Percentiles rank a stretch among this genome's conserved stretches.
These are phyloP conservation scores for Danio aesculapii DNA, from an alignment of 2,797 vertebrate species.

Conservation along the genomic window DNA sequence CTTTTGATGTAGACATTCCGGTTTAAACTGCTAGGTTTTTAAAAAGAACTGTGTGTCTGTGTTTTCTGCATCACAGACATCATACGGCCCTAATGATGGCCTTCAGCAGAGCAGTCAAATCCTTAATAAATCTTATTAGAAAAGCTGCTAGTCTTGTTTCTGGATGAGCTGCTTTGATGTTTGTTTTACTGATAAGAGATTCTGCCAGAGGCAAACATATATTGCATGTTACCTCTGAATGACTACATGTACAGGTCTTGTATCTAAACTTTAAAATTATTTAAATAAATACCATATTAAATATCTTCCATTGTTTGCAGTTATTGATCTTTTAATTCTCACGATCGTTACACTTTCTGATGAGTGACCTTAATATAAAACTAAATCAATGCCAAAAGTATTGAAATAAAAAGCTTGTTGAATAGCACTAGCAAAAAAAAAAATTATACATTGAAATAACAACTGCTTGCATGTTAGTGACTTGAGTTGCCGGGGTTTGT, in stretches of 20 bases:
- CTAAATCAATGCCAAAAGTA: too few relatives aligned
- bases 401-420: too few relatives aligned
- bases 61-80: too few relatives aligned
- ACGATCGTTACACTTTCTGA: not conserved
- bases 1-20: too few relatives aligned
- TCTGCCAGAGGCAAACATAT: not conserved
- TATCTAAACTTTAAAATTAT: not conserved
- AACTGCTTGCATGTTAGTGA: too few relatives aligned
- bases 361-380: not conserved
- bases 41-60: too few relatives aligned
- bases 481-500: too few relatives aligned
- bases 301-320: too few relatives aligned
- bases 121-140: not conserved
- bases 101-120: not conserved
- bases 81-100: too few relatives aligned
- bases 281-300: not conserved
- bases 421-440: too few relatives aligned
- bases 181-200: not conserved
- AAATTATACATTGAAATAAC: too few relatives aligned
- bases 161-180: not conserved
- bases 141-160: not conserved
- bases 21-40: too few relatives aligned
- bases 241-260: not conserved
- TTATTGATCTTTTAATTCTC: slow-evolving; percentile 19
- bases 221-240: not conserved